phyloP scores from a whole-genome alignment of 2,888 invertebrate species.

The Dryobotodes eremita region DNA sequence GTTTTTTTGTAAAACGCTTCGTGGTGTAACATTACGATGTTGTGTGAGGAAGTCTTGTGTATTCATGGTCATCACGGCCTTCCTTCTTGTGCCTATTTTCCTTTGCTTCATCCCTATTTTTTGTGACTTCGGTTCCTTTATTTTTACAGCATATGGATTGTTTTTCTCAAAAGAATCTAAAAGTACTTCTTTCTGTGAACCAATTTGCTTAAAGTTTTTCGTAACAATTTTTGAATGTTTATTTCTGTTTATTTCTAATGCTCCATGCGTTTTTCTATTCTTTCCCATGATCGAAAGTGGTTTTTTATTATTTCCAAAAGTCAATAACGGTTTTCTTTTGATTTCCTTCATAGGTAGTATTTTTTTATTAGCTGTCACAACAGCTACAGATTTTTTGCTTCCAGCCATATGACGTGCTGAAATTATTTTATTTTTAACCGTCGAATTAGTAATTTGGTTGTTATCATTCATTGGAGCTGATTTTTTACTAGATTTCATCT shows the following conservation, averaged over 20 bases:
- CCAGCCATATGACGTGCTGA: background rate
- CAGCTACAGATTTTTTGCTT: background rate
- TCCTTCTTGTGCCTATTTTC: conserved; percentile 67
- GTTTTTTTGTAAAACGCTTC: conserved; percentile 44
- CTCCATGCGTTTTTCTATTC: conserved; percentile 9
- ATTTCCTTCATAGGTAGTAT: conserved; percentile 18
- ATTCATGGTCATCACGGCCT: conserved; percentile 70
- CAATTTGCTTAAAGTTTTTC: conserved; percentile 54
- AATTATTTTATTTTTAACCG: background rate
- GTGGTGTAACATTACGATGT: conserved; percentile 62
- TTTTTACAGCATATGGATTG: conserved; percentile 70
- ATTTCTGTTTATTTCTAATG: conserved; percentile 38
- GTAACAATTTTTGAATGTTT: conserved; percentile 36
- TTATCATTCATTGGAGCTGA: background rate
- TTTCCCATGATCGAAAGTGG: conserved; percentile 2
- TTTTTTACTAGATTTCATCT: background rate
- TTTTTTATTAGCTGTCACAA: conserved; percentile 13
- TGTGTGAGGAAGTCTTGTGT: conserved; percentile 74
- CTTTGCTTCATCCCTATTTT: conserved; percentile 71
- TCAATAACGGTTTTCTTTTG: conserved; percentile 38
- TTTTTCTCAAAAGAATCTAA: conserved; percentile 72
- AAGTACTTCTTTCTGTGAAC: conserved; percentile 44
- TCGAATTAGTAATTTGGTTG: background rate
- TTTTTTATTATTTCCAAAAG: conserved; percentile 9
- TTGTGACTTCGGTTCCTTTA: conserved; percentile 59